phyloP scores from a whole-genome alignment of 2,888 invertebrate species.

The Eurytoma adleriae region DNA sequence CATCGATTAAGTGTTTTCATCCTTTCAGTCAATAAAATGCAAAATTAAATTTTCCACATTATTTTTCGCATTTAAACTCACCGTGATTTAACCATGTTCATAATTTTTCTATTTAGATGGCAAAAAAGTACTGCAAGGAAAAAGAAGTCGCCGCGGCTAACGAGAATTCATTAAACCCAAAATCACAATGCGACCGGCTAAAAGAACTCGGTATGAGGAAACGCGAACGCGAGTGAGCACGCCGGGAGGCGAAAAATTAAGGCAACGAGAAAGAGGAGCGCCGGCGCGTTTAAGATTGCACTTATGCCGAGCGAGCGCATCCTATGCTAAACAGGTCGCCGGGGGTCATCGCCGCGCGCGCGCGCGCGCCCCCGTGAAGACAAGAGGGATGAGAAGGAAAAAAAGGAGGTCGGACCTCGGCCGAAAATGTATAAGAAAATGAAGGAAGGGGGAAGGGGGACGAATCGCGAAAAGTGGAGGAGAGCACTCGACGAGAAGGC shows the following conservation, averaged over 20 bases:
- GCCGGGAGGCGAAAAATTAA: constrained; percentile 1
- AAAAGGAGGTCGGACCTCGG: constrained; percentile 24
- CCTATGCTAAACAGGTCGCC: constrained; percentile 31
- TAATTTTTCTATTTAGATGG: too few relatives aligned
- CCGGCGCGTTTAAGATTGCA: neutral
- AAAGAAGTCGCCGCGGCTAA: too few relatives aligned
- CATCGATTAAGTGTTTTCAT: too few relatives aligned
- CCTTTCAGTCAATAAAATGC: too few relatives aligned
- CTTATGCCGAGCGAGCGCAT: constrained; percentile 6
- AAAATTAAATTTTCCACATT: too few relatives aligned
- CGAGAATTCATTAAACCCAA: too few relatives aligned
- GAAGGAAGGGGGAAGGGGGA: neutral
- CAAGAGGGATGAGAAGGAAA: neutral
- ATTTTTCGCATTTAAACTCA: too few relatives aligned
- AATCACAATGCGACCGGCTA: too few relatives aligned
- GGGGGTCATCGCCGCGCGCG: constrained; percentile 16
- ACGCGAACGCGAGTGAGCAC: neutral
- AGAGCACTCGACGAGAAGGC: neutral
- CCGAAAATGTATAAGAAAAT: constrained; percentile 35
- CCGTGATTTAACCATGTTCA: too few relatives aligned
- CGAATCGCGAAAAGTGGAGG: constrained; percentile 6
- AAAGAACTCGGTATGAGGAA: too few relatives aligned
- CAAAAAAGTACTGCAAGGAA: too few relatives aligned
- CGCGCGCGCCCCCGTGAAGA: too few relatives aligned
- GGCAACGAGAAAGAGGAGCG: neutral